These are phyloP conservation scores for Steinernema hermaphroditum DNA, from an alignment of 2,888 invertebrate species.

Conservation along the genomic window DNA sequence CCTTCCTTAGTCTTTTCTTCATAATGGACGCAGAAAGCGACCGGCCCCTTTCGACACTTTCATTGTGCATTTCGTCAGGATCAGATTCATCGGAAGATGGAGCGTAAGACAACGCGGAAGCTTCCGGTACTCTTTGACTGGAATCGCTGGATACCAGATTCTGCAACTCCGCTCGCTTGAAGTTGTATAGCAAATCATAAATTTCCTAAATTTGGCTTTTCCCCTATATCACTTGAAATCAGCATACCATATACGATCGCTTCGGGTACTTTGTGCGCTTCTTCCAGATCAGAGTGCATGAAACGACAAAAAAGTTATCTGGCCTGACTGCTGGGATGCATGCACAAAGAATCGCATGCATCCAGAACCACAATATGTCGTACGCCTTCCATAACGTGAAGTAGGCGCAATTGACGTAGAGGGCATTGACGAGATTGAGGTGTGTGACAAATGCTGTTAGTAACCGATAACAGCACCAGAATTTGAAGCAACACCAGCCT, in stretches of 20 bases:
- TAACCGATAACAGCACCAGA: constrained; percentile 64
- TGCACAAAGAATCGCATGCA: constrained; percentile 58
- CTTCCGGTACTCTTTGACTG: background rate
- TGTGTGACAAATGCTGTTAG: constrained; percentile 60
- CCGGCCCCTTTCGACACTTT: background rate
- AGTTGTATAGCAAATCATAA: constrained; percentile 54
- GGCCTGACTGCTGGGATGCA: constrained; percentile 59
- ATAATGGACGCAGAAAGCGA: no score
- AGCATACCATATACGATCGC: constrained; percentile 53
- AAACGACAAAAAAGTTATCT: constrained; percentile 57
- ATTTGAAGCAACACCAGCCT: constrained; percentile 58
- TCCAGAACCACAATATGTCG: constrained; percentile 65
- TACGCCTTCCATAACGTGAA: constrained; percentile 63
- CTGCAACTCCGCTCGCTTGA: constrained; percentile 51
- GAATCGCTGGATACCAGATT: constrained; percentile 42
- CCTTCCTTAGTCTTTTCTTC: constrained; percentile 39
- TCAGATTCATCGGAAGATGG: background rate
- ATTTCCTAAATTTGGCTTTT: constrained; percentile 48
- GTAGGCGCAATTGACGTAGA: constrained; percentile 62
- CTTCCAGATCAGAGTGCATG: constrained; percentile 55
- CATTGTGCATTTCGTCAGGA: background rate
- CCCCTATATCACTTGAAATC: background rate
- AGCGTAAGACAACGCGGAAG: background rate
- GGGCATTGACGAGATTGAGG: constrained; percentile 59
- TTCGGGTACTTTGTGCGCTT: constrained; percentile 52